A percentile compares a stretch with the other conserved stretches of the same genome.
phyloP scores from a whole-genome alignment of 2,113 vertebrate genomes.

The Accipiter cooperii region DNA sequence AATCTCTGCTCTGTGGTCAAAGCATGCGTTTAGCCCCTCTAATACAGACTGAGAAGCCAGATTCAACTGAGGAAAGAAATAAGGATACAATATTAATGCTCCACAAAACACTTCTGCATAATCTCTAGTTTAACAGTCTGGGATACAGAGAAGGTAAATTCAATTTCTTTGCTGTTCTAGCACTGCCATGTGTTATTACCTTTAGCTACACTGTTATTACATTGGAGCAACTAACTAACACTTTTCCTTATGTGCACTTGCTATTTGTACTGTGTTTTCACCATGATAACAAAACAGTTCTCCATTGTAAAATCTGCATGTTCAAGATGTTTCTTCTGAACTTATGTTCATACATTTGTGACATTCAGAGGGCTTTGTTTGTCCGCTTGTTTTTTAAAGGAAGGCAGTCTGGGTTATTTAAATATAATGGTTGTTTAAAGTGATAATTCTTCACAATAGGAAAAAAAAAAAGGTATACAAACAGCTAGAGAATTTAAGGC shows the following conservation, averaged over 20 bases:
- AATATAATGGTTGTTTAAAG: neutral
- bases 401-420: neutral
- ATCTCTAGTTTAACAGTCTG: neutral
- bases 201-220: neutral
- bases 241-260: neutral
- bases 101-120: neutral
- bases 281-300: neutral
- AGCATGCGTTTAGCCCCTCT: constrained; percentile 97
- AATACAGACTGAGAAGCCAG: constrained; percentile 95
- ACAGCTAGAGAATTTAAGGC: neutral
- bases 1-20: constrained; percentile 95
- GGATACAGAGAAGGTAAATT: neutral
- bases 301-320: neutral
- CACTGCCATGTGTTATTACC: neutral
- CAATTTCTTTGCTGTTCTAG: neutral
- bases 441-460: neutral
- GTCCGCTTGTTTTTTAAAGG: neutral
- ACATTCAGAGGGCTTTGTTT: neutral
- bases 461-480: neutral
- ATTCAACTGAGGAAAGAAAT: constrained; percentile 77
- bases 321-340: neutral
- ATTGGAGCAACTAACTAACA: neutral
- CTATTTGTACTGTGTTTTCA: neutral
- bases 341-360: neutral
- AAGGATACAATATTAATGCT: neutral